Evolutionary conservation across 2,888 invertebrate genomes (phyloP), one percentile per base, ranked within the genome.

Genomic region (Eupithecia insigniata): DNA sequence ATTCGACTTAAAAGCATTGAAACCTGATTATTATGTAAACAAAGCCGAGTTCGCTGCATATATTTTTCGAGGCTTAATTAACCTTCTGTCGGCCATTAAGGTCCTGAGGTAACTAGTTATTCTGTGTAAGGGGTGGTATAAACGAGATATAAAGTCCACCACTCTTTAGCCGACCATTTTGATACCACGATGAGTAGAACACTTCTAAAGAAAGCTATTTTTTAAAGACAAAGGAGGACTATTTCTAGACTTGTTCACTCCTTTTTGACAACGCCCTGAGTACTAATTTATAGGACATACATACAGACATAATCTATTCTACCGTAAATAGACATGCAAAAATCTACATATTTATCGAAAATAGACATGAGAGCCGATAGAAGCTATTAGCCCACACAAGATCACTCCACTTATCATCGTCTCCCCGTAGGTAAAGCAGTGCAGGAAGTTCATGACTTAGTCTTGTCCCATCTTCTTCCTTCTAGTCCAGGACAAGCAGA

Each of bases 21-120:
- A 77, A 76, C 67, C 76, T 72, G 76, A 78, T 76, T 78, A 78
- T 73, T 78, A 67, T 66, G 69, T 79, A 73, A 78, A 77, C 71
- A 78, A 72, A 68, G 79, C 75, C 76, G 70, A 77, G 70, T 78
- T 82, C 69, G 70, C 67, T 78, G 75, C 79, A 80, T 78, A 80
- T 80, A 80, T 83, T 83, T 83, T 83, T 78, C 72, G 74, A 70
- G 72, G 74, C 71, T 80, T 83, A 83, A 83, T 84, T 84, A 82
- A 81, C 78, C 78, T 69, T 79, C 71, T 76, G 73, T 73, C 68
- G 69, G 79, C 75, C 76, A 76, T 76, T 74, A 69, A 64, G 72
- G 78, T 71, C 58, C 69, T 46, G 69, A 66, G 66, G 55, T 61
- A 66, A 39, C 55, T 26, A 46, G 22, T 51, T 69, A 70, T 64